Evolutionary conservation across 2,888 invertebrate genomes (phyloP).

Genomic region (Zygaena filipendulae): DNA sequence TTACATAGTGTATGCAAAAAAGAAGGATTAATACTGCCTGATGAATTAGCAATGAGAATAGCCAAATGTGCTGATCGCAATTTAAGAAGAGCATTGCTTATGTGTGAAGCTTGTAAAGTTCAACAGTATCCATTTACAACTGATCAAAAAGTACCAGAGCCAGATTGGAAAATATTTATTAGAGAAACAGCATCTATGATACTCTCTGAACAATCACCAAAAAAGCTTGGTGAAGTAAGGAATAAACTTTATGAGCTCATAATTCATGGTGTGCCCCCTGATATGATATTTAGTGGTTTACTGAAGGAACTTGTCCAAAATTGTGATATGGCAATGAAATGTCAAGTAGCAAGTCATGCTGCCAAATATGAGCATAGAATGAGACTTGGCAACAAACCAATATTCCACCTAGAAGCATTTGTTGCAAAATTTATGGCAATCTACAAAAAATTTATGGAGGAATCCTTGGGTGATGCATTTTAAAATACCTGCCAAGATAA

Average conservation of each 20-base stretch:
- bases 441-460: slow-evolving; percentile 89
- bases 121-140: slow-evolving; percentile 87
- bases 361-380: slow-evolving; percentile 93
- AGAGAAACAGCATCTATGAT: slow-evolving; percentile 88
- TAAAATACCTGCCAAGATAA: slow-evolving; percentile 20
- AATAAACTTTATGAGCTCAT: slow-evolving; percentile 92
- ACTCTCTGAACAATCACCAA: slow-evolving; percentile 86
- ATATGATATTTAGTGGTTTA: slow-evolving; percentile 90
- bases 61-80: slow-evolving; percentile 87
- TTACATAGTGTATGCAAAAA: slow-evolving; percentile 78
- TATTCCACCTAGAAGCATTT: slow-evolving; percentile 98
- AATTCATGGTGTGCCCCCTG: slow-evolving; percentile 92
- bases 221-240: slow-evolving; percentile 85
- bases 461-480: slow-evolving; percentile 70
- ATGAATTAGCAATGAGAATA: slow-evolving; percentile 80
- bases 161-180: slow-evolving; percentile 94
- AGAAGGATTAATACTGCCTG: slow-evolving; percentile 82
- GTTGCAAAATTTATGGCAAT: slow-evolving; percentile 96
- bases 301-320: slow-evolving; percentile 85
- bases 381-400: slow-evolving; percentile 91
- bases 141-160: slow-evolving; percentile 84
- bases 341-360: slow-evolving; percentile 85
- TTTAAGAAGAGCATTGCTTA: slow-evolving; percentile 89
- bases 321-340: slow-evolving; percentile 91
- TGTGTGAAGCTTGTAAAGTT: slow-evolving; percentile 93